phyloP scores from a whole-genome alignment of 2,113 vertebrate species.

The Malurus alboscapulatus region DNA sequence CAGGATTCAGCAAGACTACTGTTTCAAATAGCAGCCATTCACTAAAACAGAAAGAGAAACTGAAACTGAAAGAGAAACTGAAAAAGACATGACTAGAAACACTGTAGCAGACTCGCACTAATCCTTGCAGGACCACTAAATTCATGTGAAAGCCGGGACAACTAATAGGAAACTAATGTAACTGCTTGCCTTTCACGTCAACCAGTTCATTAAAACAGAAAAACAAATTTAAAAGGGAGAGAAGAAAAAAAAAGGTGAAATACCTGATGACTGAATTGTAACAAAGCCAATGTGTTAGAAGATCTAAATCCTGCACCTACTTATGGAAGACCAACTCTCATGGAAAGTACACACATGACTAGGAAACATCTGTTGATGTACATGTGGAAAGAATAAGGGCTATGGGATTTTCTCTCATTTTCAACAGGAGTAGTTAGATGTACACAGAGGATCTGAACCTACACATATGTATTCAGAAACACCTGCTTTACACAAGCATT shows the following conservation, averaged over 20 bases:
- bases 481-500: background rate
- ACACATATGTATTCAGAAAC: background rate
- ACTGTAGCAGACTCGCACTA: background rate
- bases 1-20: background rate
- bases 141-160: background rate
- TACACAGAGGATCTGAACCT: background rate
- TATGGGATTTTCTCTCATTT: background rate
- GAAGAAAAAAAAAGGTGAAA: background rate
- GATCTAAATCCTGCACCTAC: background rate
- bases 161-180: background rate
- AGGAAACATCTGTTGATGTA: background rate
- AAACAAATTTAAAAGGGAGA: background rate
- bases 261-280: background rate
- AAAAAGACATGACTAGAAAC: background rate
- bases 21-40: background rate
- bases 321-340: background rate
- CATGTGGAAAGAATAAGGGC: background rate
- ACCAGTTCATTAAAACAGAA: background rate
- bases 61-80: background rate
- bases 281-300: background rate
- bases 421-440: background rate
- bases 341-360: background rate
- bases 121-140: background rate
- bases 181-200: background rate
- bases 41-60: background rate